Evolutionary conservation across 2,113 vertebrate genomes (phyloP).

Genomic region (Gambusia affinis): DNA sequence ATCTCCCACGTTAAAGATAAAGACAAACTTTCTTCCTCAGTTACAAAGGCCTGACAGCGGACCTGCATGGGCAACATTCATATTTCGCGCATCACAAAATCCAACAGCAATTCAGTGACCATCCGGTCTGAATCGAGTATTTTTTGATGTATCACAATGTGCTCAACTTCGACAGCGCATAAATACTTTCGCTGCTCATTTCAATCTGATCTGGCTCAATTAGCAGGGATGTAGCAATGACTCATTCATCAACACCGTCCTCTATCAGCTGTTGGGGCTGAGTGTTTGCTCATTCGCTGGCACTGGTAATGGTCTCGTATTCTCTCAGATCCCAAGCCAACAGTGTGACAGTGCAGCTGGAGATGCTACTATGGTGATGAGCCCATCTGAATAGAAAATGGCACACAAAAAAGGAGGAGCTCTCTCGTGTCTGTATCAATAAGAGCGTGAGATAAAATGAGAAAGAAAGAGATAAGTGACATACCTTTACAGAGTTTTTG

Average conservation of each 20-base stretch:
- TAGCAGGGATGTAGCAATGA: constrained; percentile 59
- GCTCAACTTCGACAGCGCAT: constrained; percentile 46
- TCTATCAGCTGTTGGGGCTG: constrained; percentile 65
- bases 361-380: constrained; percentile 44
- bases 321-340: constrained; percentile 68
- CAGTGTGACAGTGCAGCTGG: constrained; percentile 57
- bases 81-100: neutral
- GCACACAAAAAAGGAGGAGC: constrained; percentile 38
- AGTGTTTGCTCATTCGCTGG: constrained; percentile 65
- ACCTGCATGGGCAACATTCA: neutral
- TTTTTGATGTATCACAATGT: constrained; percentile 1
- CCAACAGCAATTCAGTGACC: neutral
- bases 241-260: constrained; percentile 67
- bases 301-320: constrained; percentile 55
- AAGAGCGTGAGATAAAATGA: constrained; percentile 7
- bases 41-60: neutral
- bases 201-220: constrained; percentile 63
- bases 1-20: neutral
- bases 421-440: constrained; percentile 49
- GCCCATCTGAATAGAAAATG: constrained; percentile 41
- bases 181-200: constrained; percentile 51
- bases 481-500: neutral
- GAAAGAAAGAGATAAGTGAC: neutral
- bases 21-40: neutral
- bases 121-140: neutral